Conservation (phyloP, 2,113 vertebrate genomes). For the Uria aalge region DNA sequence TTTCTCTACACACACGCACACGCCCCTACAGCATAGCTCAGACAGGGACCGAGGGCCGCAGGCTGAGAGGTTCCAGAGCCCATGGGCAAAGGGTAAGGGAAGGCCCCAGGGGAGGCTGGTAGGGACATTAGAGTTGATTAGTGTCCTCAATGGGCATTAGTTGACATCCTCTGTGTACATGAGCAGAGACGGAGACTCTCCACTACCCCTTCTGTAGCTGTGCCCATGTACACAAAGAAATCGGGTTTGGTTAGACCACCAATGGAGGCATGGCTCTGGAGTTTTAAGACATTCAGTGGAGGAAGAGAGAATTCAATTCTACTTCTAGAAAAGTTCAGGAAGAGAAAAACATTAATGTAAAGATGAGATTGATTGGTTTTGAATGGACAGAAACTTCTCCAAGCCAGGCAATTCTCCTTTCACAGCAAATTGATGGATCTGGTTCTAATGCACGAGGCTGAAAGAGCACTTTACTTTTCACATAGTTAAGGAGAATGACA, state of each 20-base stretch:
- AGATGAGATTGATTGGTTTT: neutral
- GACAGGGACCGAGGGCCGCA: neutral
- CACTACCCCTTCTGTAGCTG: neutral
- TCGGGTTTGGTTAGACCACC: rapidly evolving
- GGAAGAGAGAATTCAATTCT: neutral
- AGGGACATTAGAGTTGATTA: neutral
- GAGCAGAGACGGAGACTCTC: neutral
- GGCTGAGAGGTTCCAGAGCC: neutral
- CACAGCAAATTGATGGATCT: neutral
- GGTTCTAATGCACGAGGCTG: neutral
- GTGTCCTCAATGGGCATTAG: neutral
- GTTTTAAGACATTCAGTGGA: neutral
- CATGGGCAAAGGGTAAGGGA: neutral
- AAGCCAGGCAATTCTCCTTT: neutral
- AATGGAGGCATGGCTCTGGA: neutral
- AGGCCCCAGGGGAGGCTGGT: neutral
- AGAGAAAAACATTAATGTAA: neutral
- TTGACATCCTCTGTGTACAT: neutral
- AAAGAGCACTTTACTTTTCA: neutral
- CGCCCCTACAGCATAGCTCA: neutral
- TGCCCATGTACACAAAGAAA: neutral
- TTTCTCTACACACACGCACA: neutral
- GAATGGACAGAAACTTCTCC: neutral
- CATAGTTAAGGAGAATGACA: neutral
- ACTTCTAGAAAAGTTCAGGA: neutral